Evolutionary conservation across 2,888 invertebrate species (phyloP), one percentile per base, ranked within the genome.

Genomic region (Cartodere bifasciata): DNA sequence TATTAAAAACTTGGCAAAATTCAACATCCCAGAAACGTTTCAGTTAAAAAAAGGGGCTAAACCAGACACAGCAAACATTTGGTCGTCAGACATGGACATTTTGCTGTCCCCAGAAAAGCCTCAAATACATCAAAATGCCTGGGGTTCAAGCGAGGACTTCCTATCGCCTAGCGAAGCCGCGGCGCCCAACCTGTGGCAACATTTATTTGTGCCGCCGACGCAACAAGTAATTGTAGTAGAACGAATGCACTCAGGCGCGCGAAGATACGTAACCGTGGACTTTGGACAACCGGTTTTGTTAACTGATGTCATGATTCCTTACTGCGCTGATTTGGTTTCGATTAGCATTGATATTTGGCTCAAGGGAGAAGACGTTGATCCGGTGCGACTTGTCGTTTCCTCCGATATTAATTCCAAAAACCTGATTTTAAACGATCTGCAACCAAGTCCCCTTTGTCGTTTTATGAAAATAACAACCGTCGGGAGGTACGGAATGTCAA

Each of bases 401-500:
- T 73, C 81, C 0, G 91, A 92, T 56, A 92, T 94, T 45, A 82
- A 83, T n/a, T 70, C 69, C 14, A 79, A 83, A 49, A 82, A 88
- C 31, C 67, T 94, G 14, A 76, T 90, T 27, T 70, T 92, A 42
- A 84, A 78, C 33, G 90, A 92, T 62, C 69, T 94, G 40, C 86
- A 88, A 57, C 91, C 92, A 11, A 80, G 90, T 11, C 86, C 88
- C 1, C 70, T 90, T 10, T 91, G 88, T 52, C 70, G 88, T 48
- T 94, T 75, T 54, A 70, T 92, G 51, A 91, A 91, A 83, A 83
- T 91, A 37, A 91, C 90, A 16, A 84, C 85, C 1, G 86, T 90
- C 43, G 91, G 90, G 6, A 72, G 88, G 7, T 88, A 88, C 52
- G 90, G 90, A 25, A 87, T 88, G 82, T 81, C 86, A 13, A 81